phyloP scores from a whole-genome alignment of 2,797 vertebrate genomes.

The Sebastes hubbsi region DNA sequence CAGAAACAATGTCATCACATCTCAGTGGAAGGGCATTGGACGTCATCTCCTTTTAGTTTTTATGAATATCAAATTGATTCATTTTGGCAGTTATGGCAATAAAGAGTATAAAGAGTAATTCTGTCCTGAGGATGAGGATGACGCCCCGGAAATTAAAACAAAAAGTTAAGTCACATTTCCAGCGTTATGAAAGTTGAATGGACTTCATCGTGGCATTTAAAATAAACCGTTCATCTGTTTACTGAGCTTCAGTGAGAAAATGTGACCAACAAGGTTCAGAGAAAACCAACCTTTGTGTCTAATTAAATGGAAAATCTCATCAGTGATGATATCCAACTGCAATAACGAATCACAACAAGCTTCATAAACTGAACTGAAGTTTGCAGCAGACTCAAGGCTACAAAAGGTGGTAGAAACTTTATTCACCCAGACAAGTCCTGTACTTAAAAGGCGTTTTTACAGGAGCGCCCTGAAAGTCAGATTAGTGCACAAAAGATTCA shows the following conservation, averaged over 20 bases:
- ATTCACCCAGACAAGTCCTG: no score
- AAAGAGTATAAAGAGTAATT: not conserved
- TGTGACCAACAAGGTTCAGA: not conserved
- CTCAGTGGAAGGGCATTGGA: not conserved
- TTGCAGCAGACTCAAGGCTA: no score
- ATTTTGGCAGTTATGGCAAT: not conserved
- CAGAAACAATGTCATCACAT: not conserved
- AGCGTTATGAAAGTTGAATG: not conserved
- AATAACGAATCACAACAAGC: no score
- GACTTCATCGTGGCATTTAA: not conserved
- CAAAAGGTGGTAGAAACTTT: no score
- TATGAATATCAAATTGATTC: not conserved
- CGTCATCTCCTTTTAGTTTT: not conserved
- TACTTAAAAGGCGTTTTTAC: no score
- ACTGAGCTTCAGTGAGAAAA: not conserved
- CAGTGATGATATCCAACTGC: no score
- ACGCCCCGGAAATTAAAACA: not conserved
- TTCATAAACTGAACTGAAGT: no score
- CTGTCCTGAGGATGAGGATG: not conserved
- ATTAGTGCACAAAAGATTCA: no score
- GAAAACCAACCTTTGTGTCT: rapidly evolving
- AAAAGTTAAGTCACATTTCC: not conserved
- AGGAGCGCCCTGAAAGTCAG: no score
- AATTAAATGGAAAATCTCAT: not conserved
- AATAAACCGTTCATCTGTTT: not conserved